Conservation (phyloP, 2,888 invertebrate species). For the Lucinisca nassula region DNA sequence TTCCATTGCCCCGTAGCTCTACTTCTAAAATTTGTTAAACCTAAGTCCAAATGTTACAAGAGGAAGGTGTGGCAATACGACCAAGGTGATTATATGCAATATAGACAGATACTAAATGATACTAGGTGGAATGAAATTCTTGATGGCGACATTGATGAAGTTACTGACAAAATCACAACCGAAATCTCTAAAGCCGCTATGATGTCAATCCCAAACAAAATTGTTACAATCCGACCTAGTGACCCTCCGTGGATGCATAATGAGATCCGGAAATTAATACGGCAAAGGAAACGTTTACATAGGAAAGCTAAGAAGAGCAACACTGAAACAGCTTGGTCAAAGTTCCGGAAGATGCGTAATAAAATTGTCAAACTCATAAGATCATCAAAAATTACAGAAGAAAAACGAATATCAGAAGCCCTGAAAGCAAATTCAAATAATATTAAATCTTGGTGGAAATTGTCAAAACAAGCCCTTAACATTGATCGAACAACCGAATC, state of each 20-base stretch:
- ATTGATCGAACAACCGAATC: neutral
- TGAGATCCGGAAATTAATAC: no score
- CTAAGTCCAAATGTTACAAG: neutral
- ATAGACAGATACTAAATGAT: neutral
- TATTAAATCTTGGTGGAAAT: no score
- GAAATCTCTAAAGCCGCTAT: neutral
- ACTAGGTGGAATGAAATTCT: neutral
- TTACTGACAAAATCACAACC: neutral
- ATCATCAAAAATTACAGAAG: neutral
- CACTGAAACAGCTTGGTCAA: no score
- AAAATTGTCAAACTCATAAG: neutral
- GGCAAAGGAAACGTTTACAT: conserved; percentile 5
- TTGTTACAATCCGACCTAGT: no score
- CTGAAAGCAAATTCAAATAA: no score
- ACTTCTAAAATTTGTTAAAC: neutral
- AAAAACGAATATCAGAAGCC: no score
- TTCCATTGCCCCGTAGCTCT: conserved; percentile 13
- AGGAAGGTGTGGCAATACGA: conserved; percentile 12
- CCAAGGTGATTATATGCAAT: neutral
- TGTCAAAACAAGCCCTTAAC: no score
- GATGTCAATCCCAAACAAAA: neutral
- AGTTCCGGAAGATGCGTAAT: neutral
- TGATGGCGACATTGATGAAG: neutral
- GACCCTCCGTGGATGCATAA: no score
- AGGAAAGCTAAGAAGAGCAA: neutral